A percentile compares a stretch with the other conserved stretches of the same genome.
Evolutionary conservation across 2,888 invertebrate species (phyloP).

Genomic region (Heliconius hortense): DNA sequence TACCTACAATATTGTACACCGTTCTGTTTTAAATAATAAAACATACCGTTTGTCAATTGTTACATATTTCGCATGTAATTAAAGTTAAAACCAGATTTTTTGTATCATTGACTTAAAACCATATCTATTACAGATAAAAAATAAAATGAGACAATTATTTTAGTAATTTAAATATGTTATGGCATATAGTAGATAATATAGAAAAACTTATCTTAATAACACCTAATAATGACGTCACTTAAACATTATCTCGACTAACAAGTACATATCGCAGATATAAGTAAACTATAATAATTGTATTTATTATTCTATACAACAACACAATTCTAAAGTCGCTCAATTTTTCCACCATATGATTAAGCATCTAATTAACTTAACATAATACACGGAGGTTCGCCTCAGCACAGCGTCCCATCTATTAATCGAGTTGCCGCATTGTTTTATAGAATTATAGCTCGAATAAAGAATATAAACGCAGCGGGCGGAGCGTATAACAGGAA

Average conservation of each 20-base stretch:
- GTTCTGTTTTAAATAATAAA: too few relatives aligned
- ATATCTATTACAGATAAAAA: neutral
- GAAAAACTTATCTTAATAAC: conserved; percentile 16
- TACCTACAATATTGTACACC: too few relatives aligned
- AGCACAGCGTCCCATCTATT: conserved; percentile 30
- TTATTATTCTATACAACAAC: neutral
- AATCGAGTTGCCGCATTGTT: conserved; percentile 57
- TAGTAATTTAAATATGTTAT: conserved; percentile 2
- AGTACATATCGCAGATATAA: neutral
- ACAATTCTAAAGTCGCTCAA: neutral
- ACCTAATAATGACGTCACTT: conserved; percentile 11
- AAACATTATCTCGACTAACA: conserved; percentile 4
- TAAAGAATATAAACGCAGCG: conserved; percentile 75
- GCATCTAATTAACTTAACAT: conserved; percentile 21
- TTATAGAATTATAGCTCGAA: conserved; percentile 77
- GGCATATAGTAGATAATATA: neutral
- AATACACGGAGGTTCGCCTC: conserved; percentile 13
- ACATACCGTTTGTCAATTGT: too few relatives aligned
- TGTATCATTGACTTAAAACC: neutral
- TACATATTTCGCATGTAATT: neutral
- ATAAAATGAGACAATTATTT: neutral
- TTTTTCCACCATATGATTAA: conserved; percentile 21
- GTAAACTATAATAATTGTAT: neutral
- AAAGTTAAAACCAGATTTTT: neutral
- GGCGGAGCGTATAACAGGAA: conserved; percentile 74